Conservation (phyloP, 2,113 vertebrate genomes). For the Microtus oregoni region DNA sequence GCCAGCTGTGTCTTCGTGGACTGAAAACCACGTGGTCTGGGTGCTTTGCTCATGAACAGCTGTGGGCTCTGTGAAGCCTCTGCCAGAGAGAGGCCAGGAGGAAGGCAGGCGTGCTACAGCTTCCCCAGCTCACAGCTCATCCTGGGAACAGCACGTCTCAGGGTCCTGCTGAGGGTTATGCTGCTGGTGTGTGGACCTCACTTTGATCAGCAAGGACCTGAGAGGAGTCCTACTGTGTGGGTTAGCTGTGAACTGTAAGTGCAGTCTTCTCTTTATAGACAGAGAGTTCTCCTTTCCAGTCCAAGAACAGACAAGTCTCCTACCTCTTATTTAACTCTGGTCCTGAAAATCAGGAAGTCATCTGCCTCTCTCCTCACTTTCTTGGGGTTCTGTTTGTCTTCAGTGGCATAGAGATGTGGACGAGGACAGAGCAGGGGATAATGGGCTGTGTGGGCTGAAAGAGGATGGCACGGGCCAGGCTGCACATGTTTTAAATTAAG, state of each 20-base stretch:
- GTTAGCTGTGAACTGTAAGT: neutral
- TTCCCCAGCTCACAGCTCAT: neutral
- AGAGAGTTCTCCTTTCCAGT: neutral
- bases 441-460: neutral
- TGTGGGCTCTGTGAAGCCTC: no score
- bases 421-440: neutral
- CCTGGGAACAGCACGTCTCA: no score
- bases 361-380: neutral
- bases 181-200: neutral
- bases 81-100: neutral
- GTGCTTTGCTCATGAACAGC: neutral
- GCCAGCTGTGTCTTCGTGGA: neutral
- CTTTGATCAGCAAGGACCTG: neutral
- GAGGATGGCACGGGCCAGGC: neutral
- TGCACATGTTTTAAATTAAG: neutral
- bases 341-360: neutral
- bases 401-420: neutral
- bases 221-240: neutral
- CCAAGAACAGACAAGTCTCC: neutral
- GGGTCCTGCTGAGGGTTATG: rapidly evolving
- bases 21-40: neutral
- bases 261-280: neutral
- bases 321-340: neutral
- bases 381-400: neutral
- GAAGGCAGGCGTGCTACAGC: neutral